phyloP scores from a whole-genome alignment of 2,888 invertebrate species.

The Scaptomyza caliginosa region DNA sequence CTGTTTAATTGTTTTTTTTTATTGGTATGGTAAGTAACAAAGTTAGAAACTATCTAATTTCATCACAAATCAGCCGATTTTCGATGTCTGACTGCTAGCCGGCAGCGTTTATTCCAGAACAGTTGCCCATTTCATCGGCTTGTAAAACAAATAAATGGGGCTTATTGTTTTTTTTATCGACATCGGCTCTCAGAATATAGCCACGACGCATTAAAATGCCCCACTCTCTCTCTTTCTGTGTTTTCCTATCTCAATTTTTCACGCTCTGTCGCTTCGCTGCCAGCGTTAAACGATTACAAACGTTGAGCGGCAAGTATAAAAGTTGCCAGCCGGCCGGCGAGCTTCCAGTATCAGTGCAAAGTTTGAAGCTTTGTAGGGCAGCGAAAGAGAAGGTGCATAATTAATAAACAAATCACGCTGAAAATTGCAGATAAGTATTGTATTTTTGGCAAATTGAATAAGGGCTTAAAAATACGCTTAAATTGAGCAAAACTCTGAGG shows the following conservation, averaged over 20 bases:
- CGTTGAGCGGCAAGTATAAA: slow-evolving; percentile 58
- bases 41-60: no score
- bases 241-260: not conserved
- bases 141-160: slow-evolving; percentile 18
- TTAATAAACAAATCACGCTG: not conserved
- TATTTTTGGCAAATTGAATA: not conserved
- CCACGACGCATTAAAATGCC: slow-evolving; percentile 3
- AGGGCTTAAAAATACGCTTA: not conserved
- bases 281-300: slow-evolving; percentile 48
- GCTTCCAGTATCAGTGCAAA: slow-evolving; percentile 53
- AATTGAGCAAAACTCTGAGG: no score
- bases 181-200: not conserved
- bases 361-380: slow-evolving; percentile 39
- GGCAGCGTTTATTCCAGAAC: not conserved
- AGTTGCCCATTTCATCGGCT: slow-evolving; percentile 32
- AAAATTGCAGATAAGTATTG: not conserved
- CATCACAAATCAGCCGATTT: not conserved
- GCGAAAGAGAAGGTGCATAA: slow-evolving; percentile 3
- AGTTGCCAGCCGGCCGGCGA: slow-evolving; percentile 66
- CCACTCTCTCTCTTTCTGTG: not conserved
- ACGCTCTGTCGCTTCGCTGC: slow-evolving; percentile 14
- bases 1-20: no score
- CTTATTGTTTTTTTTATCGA: slow-evolving; percentile 26
- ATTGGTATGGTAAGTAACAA: no score
- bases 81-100: not conserved